A percentile compares a stretch with the other conserved stretches of the same genome.
These are phyloP conservation scores for Cyrtonyx montezumae DNA, from an alignment of 2,113 vertebrate species.

Conservation along the genomic window DNA sequence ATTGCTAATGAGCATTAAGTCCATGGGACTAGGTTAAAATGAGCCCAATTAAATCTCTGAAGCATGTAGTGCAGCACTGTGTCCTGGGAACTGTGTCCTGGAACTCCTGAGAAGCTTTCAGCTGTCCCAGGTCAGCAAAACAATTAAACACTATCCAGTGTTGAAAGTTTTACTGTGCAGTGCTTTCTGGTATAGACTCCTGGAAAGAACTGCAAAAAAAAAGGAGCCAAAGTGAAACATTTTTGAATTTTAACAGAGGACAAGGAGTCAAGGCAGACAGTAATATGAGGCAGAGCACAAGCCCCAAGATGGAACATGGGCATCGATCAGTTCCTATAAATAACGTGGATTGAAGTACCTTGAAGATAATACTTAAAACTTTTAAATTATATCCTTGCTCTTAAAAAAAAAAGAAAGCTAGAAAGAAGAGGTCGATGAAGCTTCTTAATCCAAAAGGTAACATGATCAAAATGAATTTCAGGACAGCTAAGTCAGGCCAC, in stretches of 20 bases:
- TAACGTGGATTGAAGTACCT: constrained; percentile 2
- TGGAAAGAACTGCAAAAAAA: background rate
- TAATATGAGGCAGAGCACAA: constrained; percentile 26
- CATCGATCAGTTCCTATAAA: constrained; percentile 60
- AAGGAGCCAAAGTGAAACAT: background rate
- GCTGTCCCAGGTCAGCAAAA: background rate
- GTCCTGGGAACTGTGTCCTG: background rate
- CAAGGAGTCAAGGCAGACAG: background rate
- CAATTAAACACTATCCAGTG: background rate
- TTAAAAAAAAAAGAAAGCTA: background rate
- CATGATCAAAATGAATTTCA: constrained; percentile 37
- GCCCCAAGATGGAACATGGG: background rate
- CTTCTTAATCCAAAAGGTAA: constrained; percentile 53
- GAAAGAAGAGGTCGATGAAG: background rate
- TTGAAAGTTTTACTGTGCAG: background rate
- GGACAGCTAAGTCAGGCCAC: constrained; percentile 1
- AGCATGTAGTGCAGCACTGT: fast-evolving
- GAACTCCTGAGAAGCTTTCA: background rate
- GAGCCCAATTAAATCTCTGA: background rate
- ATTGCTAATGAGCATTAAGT: background rate
- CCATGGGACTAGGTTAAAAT: background rate
- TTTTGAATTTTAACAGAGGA: constrained; percentile 1
- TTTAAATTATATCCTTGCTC: constrained; percentile 12
- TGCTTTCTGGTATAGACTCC: background rate
- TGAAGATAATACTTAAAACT: constrained; percentile 22